phyloP scores from a whole-genome alignment of 2,888 invertebrate species.

The Hemistola chrysoprasaria region DNA sequence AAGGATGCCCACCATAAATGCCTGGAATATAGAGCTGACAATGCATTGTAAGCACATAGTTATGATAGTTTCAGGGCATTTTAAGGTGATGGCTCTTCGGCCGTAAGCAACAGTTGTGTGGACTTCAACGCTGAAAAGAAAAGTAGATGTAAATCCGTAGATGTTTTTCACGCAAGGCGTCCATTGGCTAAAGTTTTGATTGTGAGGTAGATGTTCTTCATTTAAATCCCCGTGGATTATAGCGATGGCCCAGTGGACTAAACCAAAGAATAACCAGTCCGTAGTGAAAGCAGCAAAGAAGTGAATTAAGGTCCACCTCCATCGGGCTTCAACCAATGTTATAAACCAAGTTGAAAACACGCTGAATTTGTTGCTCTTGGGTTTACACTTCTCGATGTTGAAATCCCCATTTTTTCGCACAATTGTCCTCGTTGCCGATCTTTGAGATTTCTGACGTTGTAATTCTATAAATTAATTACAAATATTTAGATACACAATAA shows the following conservation, averaged over 20 bases:
- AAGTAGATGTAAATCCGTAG: constrained; percentile 94
- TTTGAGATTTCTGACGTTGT: constrained; percentile 28
- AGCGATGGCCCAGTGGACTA: constrained; percentile 95
- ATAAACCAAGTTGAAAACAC: constrained; percentile 91
- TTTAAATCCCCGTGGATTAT: constrained; percentile 94
- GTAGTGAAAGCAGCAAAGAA: constrained; percentile 92
- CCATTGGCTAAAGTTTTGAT: constrained; percentile 83
- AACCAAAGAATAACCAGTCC: constrained; percentile 94
- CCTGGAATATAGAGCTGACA: constrained; percentile 93
- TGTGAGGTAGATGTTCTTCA: constrained; percentile 82
- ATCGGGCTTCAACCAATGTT: constrained; percentile 91
- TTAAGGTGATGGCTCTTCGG: constrained; percentile 91
- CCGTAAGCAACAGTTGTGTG: constrained; percentile 98
- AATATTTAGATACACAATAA: background rate
- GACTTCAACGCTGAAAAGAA: constrained; percentile 97
- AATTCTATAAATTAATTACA: constrained; percentile 26
- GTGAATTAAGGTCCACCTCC: constrained; percentile 95
- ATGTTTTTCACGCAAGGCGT: constrained; percentile 94
- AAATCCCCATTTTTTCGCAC: constrained; percentile 94
- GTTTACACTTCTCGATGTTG: constrained; percentile 88
- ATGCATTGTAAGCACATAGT: constrained; percentile 98
- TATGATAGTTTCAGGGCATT: constrained; percentile 96
- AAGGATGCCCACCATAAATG: constrained; percentile 91
- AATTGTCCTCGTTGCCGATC: constrained; percentile 71
- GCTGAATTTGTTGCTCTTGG: constrained; percentile 71